Conservation (phyloP, 2,888 invertebrate genomes). For the Limulus polyphemus region DNA sequence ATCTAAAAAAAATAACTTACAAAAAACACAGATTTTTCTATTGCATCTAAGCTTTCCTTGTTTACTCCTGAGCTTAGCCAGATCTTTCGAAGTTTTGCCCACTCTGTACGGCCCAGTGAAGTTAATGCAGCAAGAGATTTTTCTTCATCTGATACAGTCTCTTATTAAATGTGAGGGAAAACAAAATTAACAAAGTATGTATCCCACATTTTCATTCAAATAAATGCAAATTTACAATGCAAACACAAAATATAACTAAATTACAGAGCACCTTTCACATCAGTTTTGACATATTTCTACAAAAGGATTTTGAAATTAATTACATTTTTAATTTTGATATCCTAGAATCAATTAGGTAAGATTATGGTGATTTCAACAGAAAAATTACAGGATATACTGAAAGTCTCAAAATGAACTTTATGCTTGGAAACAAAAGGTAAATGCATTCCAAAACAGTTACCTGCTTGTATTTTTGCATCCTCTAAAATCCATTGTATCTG, state of each 20-base stretch:
- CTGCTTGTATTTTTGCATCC: constrained; percentile 36
- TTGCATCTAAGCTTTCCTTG: constrained; percentile 35
- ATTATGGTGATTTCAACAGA: too few species aligned
- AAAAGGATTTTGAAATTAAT: too few species aligned
- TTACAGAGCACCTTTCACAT: too few species aligned
- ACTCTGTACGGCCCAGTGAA: constrained; percentile 37
- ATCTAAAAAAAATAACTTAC: constrained; percentile 30
- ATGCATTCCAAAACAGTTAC: constrained; percentile 25
- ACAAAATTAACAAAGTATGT: neutral
- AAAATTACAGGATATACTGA: too few species aligned
- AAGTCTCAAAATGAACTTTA: too few species aligned
- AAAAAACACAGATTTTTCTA: constrained; percentile 39
- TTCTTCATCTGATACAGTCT: constrained; percentile 30
- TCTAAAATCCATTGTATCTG: constrained; percentile 39
- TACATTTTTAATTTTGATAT: too few species aligned
- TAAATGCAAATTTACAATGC: too few species aligned
- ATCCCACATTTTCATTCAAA: too few species aligned
- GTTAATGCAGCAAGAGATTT: constrained; percentile 38
- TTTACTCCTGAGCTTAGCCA: constrained; percentile 37
- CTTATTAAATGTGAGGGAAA: constrained; percentile 4
- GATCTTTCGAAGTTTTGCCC: constrained; percentile 37
- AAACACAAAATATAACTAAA: too few species aligned
- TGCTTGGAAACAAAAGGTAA: too few species aligned
- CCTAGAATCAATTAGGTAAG: too few species aligned
- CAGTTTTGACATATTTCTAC: too few species aligned